Evolutionary conservation across 1,140 invertebrate genomes (phyloP).

Genomic region (Colletes gigas): DNA sequence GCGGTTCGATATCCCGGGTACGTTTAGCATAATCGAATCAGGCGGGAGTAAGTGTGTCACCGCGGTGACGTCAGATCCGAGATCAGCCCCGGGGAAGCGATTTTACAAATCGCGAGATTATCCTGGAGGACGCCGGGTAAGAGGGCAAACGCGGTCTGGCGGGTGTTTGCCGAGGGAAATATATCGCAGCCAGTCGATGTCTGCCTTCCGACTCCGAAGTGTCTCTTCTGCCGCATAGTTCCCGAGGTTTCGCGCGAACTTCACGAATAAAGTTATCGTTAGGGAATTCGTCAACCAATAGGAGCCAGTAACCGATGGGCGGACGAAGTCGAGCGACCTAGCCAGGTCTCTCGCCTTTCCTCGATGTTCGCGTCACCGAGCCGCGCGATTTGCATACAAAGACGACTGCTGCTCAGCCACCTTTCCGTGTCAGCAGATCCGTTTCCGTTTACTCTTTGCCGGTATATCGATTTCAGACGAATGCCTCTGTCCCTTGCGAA

Average conservation of each 20-base stretch:
- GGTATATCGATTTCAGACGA: conserved; percentile 53
- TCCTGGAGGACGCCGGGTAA: not conserved
- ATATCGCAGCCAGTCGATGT: conserved; percentile 13
- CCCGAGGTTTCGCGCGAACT: conserved; percentile 48
- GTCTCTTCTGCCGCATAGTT: conserved; percentile 29
- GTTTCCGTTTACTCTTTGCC: conserved; percentile 42
- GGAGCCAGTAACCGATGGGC: conserved; percentile 25
- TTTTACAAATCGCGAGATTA: conserved; percentile 46
- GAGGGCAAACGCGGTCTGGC: not conserved
- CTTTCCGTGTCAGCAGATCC: conserved; percentile 35
- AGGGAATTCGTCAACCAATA: conserved; percentile 69
- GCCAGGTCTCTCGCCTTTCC: conserved; percentile 59
- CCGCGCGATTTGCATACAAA: conserved; percentile 66
- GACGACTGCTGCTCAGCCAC: conserved; percentile 37
- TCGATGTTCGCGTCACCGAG: conserved; percentile 45
- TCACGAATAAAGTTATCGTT: conserved; percentile 71
- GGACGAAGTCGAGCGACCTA: conserved; percentile 46
- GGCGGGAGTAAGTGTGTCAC: conserved; percentile 14
- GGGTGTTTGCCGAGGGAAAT: conserved; percentile 39
- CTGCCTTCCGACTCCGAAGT: not conserved
- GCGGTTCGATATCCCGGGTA: too few relatives aligned
- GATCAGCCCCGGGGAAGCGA: conserved; percentile 40
- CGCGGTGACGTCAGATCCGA: conserved; percentile 29
- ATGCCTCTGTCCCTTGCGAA: not conserved
- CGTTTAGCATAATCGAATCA: conserved; percentile 21